Base-by-base conservation (phyloP, 2,888 invertebrate genomes). In the Laothoe populi region DNA sequence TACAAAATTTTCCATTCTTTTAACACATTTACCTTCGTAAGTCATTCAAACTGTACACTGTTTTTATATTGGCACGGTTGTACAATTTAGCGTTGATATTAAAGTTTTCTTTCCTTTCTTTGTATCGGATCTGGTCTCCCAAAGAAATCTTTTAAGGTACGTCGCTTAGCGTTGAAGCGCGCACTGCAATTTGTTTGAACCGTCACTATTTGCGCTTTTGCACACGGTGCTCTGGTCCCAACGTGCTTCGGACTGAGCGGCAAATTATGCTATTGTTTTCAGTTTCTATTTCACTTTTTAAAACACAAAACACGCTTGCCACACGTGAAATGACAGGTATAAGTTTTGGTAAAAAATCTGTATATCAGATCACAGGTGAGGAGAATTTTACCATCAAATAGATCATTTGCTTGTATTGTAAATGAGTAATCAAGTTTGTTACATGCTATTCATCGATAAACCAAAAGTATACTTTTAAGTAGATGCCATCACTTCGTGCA, bases 101-200 rank as follows among this genome's bases (percentile, higher is more conserved):
- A 82, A 87, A 84, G 69, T 73, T 79, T 75, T 85, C 74, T 91
- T 88, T 87, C 86, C 84, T 86, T 83, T 86, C 84, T 77, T 81
- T 88, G 83, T 82, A 84, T 86, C 83, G 92, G 92, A 88, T 84
- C 90, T 87, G 90, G 84, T 88, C 85, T 86, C 82, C 81, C 79
- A 81, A 81, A 92, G 92, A 92, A 92, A 92, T 82, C 89, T 92
- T 70, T 84, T 92, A 87, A 92, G 92, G 92, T 92, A 92, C 81
- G 92, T 92, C 86, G 77, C 80, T 75, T 91, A 80, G 81, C 84
- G 86, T 81, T 78, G 72, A 77, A 81, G 75, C 72, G 65, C 73
- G 77, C 84, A 84, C 84, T 82, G 82, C 86, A 81, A 79, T 86
- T 86, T 79, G 64, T 76, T 81, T 81, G 75, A 72, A 78, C 81